phyloP scores from a whole-genome alignment of 2,888 invertebrate species.

The Crematogaster levior region DNA sequence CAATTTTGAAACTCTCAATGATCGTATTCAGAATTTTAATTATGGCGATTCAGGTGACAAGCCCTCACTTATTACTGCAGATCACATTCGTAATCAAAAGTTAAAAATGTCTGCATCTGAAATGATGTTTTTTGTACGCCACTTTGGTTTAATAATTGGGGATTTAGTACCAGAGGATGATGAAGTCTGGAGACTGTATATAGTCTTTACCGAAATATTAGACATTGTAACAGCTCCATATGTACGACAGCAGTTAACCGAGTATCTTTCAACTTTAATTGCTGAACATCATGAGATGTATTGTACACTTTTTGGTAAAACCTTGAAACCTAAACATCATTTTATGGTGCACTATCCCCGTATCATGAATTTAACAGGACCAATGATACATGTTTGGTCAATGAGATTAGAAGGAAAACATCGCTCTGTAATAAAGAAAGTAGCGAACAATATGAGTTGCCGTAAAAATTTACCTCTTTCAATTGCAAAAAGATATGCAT shows the following conservation, averaged over 20 bases:
- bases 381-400: constrained; percentile 16
- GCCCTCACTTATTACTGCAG: constrained; percentile 32
- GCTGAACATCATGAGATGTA: constrained; percentile 22
- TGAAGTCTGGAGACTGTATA: constrained; percentile 43
- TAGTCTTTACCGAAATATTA: constrained; percentile 38
- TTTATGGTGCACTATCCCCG: constrained; percentile 27
- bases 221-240: constrained; percentile 37
- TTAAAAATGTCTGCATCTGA: constrained; percentile 54
- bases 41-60: constrained; percentile 47
- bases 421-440: constrained; percentile 5
- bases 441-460: not conserved
- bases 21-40: constrained; percentile 46
- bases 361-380: not conserved
- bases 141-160: constrained; percentile 18
- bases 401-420: constrained; percentile 21
- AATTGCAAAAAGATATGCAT: not conserved
- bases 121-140: constrained; percentile 42
- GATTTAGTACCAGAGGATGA: constrained; percentile 51
- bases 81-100: constrained; percentile 39
- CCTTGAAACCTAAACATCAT: constrained; percentile 30
- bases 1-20: constrained; percentile 43
- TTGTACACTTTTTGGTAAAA: not conserved
- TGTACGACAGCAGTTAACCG: not conserved
- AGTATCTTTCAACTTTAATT: constrained; percentile 21
- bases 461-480: not conserved